These are phyloP conservation scores for Sylvilagus floridanus DNA, from an alignment of 2,797 vertebrate species.

Conservation along the genomic window DNA sequence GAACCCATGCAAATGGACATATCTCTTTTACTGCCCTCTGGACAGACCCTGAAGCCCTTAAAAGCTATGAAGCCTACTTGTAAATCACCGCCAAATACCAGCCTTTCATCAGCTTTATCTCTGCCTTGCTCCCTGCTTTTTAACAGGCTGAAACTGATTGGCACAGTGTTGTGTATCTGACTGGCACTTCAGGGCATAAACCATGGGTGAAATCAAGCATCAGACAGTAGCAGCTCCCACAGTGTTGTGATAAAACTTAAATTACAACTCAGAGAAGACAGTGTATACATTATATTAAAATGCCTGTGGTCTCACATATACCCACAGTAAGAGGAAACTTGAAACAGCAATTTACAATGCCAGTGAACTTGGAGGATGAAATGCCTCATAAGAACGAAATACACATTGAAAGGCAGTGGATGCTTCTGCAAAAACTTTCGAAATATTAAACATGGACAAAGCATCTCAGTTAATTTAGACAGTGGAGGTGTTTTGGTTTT, in stretches of 20 bases:
- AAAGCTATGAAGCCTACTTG: conserved; percentile 3
- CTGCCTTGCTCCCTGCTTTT: conserved; percentile 11
- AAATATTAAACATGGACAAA: conserved; percentile 61
- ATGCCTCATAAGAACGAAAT: conserved; percentile 32
- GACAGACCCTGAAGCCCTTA: neutral
- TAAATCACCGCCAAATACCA: conserved; percentile 49
- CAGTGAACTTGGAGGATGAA: conserved; percentile 28
- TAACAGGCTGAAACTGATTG: conserved; percentile 59
- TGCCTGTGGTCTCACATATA: neutral
- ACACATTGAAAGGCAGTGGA: conserved; percentile 28
- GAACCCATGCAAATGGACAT: conserved; percentile 41
- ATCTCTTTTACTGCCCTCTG: conserved; percentile 33
- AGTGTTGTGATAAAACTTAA: conserved; percentile 74
- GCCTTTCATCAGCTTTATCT: conserved; percentile 45
- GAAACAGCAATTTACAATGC: conserved; percentile 29
- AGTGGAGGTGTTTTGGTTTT: conserved; percentile 51
- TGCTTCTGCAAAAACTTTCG: conserved; percentile 39
- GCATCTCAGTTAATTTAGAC: conserved; percentile 50
- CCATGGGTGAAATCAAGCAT: conserved; percentile 54
- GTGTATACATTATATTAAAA: conserved; percentile 50
- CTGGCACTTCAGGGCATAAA: conserved; percentile 71
- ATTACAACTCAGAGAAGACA: conserved; percentile 63
- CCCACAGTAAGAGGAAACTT: neutral
- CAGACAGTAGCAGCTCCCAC: conserved; percentile 33
- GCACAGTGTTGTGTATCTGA: conserved; percentile 24